Percentiles rank a stretch among this genome's conserved stretches.
phyloP scores from a whole-genome alignment of 2,113 vertebrate genomes.

The Microcebus ravelobensis region DNA sequence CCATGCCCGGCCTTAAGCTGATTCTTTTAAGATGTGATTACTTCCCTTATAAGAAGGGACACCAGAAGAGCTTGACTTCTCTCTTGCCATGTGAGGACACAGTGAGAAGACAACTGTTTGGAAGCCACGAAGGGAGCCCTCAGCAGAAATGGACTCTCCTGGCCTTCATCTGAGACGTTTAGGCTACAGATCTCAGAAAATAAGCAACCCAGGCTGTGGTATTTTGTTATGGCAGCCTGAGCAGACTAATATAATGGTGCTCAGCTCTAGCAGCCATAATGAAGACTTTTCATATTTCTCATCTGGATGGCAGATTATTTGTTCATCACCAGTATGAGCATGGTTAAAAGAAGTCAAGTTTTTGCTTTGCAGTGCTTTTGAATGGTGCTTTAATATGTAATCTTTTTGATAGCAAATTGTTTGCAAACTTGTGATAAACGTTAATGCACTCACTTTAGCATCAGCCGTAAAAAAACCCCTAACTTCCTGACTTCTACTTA shows the following conservation, averaged over 20 bases:
- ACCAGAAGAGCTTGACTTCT: not conserved
- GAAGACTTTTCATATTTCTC: not conserved
- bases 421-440: constrained; percentile 43
- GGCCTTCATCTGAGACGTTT: not conserved
- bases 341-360: not conserved
- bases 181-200: not conserved
- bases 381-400: constrained; percentile 46
- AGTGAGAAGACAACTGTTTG: not conserved
- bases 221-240: not conserved
- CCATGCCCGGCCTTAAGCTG: too few relatives aligned
- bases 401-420: constrained; percentile 42
- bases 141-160: not conserved
- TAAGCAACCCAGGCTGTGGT: not conserved
- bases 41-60: not conserved
- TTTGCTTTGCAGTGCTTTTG: constrained; percentile 20
- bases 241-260: not conserved
- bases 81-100: not conserved
- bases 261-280: not conserved
- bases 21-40: not conserved
- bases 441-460: constrained; percentile 34
- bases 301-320: not conserved
- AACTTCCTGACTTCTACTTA: constrained; percentile 49
- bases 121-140: not conserved
- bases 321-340: not conserved
- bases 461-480: constrained; percentile 24